Evolutionary conservation across 2,888 invertebrate genomes (phyloP), one percentile per base, ranked within the genome.

Genomic region (Nomada ruficornis): DNA sequence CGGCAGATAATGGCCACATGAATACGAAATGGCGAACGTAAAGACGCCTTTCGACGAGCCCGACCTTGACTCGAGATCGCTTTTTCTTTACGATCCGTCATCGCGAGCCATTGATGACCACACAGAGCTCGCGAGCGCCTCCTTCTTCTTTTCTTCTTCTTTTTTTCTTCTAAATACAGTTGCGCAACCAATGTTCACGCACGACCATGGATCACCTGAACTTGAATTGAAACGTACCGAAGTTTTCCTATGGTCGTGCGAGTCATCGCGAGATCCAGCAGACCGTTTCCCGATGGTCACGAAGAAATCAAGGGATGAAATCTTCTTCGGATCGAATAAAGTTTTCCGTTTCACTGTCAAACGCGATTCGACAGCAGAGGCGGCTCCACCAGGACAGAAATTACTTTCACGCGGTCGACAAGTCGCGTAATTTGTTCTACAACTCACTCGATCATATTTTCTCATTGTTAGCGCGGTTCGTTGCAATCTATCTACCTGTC

Each of bases 61-160:
- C 88, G 90, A 91, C 92, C 92, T 92, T 92, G 91, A 89, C 89
- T 90, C 75, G 83, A 87, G 90, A 91, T 92, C 91, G 90, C 90
- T 92, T 92, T 92, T 92, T 91, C 91, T 89, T 82, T 84, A 67
- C 81, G 85, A 88, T 88, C 88, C 88, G 88, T 88, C 88, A 88
- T 88, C 83, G 80, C 77, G 74, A 77, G 84, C 84, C 86, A 86
- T 88, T 86, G 88, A 88, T 88, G 88, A 88, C 80, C 86, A 78
- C 88, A 82, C 82, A 85, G 79, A 84, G 69, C 76, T 83, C 83
- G 70, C 83, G 75, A 75, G 76, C 73, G 67, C 78, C 68, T 47
- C 72, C 67, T 18, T 73, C 67, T 42, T 63, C 65, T 54, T 47
- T 71, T 59, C 67, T 67, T 75, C 69, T 67, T 81, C n/a, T 10